These are phyloP conservation scores for Rachycentron canadum DNA, from an alignment of 2,797 vertebrate species.

Conservation along the genomic window DNA sequence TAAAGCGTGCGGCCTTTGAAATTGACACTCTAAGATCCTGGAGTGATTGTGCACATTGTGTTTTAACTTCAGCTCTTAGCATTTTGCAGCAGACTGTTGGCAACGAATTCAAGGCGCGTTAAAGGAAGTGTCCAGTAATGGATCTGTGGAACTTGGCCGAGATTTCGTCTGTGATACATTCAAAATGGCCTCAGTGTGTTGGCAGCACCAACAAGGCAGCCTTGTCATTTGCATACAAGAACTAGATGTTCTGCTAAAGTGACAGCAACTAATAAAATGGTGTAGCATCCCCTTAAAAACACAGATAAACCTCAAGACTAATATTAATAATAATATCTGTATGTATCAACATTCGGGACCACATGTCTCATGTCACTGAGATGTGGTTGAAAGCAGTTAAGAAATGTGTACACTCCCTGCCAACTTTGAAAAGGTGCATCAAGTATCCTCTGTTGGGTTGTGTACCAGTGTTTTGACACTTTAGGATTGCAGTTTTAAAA, in stretches of 20 bases:
- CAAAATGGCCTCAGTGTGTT: background rate
- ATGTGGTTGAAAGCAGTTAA: background rate
- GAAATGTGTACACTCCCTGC: constrained; percentile 4
- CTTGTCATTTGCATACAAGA: background rate
- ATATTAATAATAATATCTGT: background rate
- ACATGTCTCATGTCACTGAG: background rate
- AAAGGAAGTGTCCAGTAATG: background rate
- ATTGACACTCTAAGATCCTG: background rate
- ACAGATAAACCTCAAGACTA: background rate
- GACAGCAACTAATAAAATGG: background rate
- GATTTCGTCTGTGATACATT: background rate
- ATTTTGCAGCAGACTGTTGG: background rate
- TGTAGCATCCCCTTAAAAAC: background rate
- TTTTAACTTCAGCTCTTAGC: background rate
- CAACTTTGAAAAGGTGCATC: constrained; percentile 23
- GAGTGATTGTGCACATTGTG: background rate
- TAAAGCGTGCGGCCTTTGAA: background rate
- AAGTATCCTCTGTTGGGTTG: constrained; percentile 37
- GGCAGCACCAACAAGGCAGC: background rate
- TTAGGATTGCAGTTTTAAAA: constrained; percentile 62
- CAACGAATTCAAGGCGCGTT: too few species aligned
- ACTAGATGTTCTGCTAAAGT: background rate
- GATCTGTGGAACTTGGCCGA: background rate
- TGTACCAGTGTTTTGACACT: constrained; percentile 50
- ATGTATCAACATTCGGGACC: background rate